Evolutionary conservation across 2,797 vertebrate genomes (phyloP), one percentile per base, ranked within the genome.

Genomic region (Huso huso): DNA sequence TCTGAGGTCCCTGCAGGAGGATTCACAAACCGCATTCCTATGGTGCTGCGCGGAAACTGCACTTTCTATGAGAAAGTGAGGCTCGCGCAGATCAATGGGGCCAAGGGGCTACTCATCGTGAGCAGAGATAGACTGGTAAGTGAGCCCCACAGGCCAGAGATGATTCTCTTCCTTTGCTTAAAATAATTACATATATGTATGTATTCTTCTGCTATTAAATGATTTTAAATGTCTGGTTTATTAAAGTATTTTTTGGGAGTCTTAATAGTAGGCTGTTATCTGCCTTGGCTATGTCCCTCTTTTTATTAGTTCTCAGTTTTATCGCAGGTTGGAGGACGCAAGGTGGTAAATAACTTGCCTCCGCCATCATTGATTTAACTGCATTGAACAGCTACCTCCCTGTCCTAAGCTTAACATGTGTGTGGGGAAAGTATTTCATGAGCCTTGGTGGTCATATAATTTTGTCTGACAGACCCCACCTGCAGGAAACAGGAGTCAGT

Each of bases 31-130:
- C 86, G 83, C 68, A 92, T 99, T 71, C 88, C 90, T 8, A 92
- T 99, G 94, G 95, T 97, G 86, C 88, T 96, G 81, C 84, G 95
- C 63, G 95, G 96, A 60, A 99, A 99, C 84, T 99, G 97, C 74
- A 98, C 95, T 70, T 97, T 99, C 85, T 98, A 97, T 11, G 94
- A 98, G 80, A 99, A 99, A 86, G 95, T 96, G 73, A 82, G 91
- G 57, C 87, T 99, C 75, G 96, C 96, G 48, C 94, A 98, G 86
- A 90, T 93, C 66, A 92, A 95, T 0, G 95, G 94, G 4, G 97
- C 97, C 2, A 93, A 89, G 1, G 96, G 93, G 8, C 85, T 99
- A 66, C 92, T 99, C 68, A 90, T 99, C 0, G 88, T 98, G 87
- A 99, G 95, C 80, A 93, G 89, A 71, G 94, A 97, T 79, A 83